Percentiles rank a stretch among this genome's conserved stretches.
phyloP scores from a whole-genome alignment of 2,797 vertebrate genomes.

The Acanthurus tractus region DNA sequence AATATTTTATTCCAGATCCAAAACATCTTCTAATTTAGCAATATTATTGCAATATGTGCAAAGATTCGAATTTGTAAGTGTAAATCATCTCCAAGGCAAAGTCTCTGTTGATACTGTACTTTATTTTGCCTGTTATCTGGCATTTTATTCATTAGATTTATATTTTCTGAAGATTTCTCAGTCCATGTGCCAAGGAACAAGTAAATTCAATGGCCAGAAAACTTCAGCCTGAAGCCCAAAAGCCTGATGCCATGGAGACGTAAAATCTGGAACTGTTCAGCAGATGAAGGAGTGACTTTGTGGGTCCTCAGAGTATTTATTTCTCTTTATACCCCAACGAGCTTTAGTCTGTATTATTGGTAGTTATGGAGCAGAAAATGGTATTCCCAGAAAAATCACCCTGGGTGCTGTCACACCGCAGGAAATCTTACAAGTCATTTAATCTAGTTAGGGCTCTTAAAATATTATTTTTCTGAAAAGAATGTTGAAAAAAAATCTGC shows the following conservation, averaged over 20 bases:
- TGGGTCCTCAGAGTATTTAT: constrained; percentile 78
- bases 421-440: constrained; percentile 79
- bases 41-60: background rate
- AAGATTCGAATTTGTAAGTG: background rate
- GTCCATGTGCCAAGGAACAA: constrained; percentile 45
- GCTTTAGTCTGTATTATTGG: constrained; percentile 77
- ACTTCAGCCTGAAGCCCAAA: constrained; percentile 47
- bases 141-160: constrained; percentile 27
- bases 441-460: constrained; percentile 70
- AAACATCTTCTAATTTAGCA: background rate
- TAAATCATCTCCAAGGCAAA: background rate
- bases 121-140: constrained; percentile 1
- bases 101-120: constrained; percentile 5
- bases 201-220: constrained; percentile 26
- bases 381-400: constrained; percentile 79
- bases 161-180: constrained; percentile 29
- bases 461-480: constrained; percentile 65
- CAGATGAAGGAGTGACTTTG: constrained; percentile 77
- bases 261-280: constrained; percentile 80
- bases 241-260: constrained; percentile 56
- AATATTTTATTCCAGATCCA: constrained; percentile 5
- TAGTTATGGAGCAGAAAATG: constrained; percentile 82
- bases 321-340: constrained; percentile 74
- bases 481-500: constrained; percentile 12
- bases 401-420: constrained; percentile 68